These are phyloP conservation scores for Hypomesus transpacificus DNA, from an alignment of 2,113 vertebrate genomes.

Conservation along the genomic window DNA sequence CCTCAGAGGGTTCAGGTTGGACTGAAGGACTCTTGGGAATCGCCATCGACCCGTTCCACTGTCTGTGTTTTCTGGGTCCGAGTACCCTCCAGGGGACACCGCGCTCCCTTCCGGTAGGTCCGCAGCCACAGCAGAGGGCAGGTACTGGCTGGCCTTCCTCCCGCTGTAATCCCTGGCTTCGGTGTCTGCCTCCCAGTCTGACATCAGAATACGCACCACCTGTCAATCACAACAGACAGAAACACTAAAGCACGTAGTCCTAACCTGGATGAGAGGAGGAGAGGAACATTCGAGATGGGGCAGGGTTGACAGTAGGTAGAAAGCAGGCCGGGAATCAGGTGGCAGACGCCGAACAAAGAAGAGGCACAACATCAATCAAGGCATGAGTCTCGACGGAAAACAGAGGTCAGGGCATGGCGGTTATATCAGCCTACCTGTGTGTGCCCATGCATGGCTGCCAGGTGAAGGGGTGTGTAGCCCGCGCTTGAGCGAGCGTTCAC, in stretches of 20 bases:
- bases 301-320: background rate
- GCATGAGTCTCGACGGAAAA: background rate
- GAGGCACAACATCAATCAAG: background rate
- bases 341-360: background rate
- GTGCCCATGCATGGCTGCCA: slow-evolving; percentile 93
- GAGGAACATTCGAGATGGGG: too few relatives aligned
- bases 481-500: slow-evolving; percentile 85
- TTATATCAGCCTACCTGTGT: slow-evolving; percentile 56
- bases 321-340: background rate
- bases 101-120: slow-evolving; percentile 80
- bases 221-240: slow-evolving; percentile 35
- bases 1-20: slow-evolving; percentile 80
- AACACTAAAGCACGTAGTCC: background rate
- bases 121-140: slow-evolving; percentile 65
- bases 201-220: slow-evolving; percentile 87
- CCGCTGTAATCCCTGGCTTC: slow-evolving; percentile 92
- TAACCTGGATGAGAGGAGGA: too few relatives aligned
- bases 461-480: slow-evolving; percentile 90
- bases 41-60: slow-evolving; percentile 74
- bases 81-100: slow-evolving; percentile 64
- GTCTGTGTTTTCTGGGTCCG: slow-evolving; percentile 58
- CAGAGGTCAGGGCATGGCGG: too few relatives aligned
- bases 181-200: slow-evolving; percentile 88
- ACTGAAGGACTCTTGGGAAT: slow-evolving; percentile 79
- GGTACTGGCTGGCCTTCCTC: slow-evolving; percentile 87